Conservation (phyloP, 2,113 vertebrate genomes). For the Halcyon senegalensis region DNA sequence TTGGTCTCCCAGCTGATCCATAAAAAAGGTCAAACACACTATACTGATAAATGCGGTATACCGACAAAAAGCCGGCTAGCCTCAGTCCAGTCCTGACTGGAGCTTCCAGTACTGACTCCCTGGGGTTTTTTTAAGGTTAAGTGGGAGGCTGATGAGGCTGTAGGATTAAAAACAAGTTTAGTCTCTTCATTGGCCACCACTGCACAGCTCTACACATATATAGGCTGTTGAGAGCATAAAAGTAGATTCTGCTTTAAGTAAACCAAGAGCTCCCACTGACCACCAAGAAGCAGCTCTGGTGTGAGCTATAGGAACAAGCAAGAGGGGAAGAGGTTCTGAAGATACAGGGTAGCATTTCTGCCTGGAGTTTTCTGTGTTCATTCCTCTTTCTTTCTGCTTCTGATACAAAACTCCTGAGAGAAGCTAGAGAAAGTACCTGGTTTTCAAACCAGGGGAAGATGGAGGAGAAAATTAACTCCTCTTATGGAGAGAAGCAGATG, state of each 20-base stretch:
- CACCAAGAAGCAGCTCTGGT: background rate
- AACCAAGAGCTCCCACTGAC: background rate
- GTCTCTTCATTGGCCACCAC: background rate
- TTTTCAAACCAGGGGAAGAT: background rate
- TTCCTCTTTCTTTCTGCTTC: background rate
- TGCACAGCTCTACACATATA: background rate
- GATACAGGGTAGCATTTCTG: background rate
- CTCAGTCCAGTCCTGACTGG: background rate
- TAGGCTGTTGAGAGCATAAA: background rate
- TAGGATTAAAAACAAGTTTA: background rate
- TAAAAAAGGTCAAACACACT: slow-evolving; percentile 13
- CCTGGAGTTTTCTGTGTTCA: background rate
- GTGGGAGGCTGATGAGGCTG: background rate
- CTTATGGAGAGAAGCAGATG: background rate
- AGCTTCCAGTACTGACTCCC: background rate
- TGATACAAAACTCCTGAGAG: background rate
- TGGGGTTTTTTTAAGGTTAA: background rate
- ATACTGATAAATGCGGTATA: background rate
- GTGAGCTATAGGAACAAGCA: background rate
- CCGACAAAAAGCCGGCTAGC: background rate
- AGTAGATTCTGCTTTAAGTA: background rate
- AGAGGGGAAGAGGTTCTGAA: background rate
- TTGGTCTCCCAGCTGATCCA: slow-evolving; percentile 42
- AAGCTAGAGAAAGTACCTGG: background rate
- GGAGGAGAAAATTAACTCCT: background rate